Percentiles rank a stretch among this genome's conserved stretches.
Evolutionary conservation across 2,797 vertebrate genomes (phyloP).

Genomic region (Lepidocolaptes lacrymiger): DNA sequence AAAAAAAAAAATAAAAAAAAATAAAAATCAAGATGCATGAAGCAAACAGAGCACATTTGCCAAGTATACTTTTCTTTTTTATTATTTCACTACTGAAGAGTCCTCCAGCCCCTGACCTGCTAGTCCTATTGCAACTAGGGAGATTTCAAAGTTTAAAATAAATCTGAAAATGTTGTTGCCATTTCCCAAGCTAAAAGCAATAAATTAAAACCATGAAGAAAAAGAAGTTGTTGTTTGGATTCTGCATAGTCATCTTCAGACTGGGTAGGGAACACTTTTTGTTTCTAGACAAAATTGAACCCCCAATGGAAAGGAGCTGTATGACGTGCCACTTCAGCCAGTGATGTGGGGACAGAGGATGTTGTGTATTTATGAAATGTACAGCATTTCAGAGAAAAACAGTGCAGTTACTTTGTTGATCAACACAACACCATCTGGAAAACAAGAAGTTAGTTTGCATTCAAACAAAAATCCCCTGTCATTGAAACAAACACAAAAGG

Average conservation of each 20-base stretch:
- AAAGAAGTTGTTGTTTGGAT: conserved; percentile 34
- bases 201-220: conserved; percentile 63
- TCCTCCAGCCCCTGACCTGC: conserved; percentile 47
- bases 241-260: conserved; percentile 30
- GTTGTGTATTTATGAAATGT: not conserved
- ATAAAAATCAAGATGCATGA: conserved; percentile 39
- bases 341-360: not conserved
- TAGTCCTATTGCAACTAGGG: conserved; percentile 43
- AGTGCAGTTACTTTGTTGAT: conserved; percentile 4
- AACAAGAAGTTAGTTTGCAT: not conserved
- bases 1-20: not conserved
- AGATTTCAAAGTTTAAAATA: conserved; percentile 21
- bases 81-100: conserved; percentile 6
- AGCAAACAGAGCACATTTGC: conserved; percentile 59
- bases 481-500: not conserved
- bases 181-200: conserved; percentile 73
- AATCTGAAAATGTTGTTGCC: not conserved
- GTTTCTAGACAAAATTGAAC: not conserved
- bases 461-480: not conserved
- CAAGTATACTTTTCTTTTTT: not conserved
- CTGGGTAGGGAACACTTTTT: not conserved
- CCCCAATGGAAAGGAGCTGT: not conserved
- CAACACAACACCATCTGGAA: not conserved
- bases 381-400: conserved; percentile 10
- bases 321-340: rapidly evolving